Percentiles rank a stretch among this genome's conserved stretches.
phyloP scores from a whole-genome alignment of 2,797 vertebrate species.

The Cichlasoma orientale region DNA sequence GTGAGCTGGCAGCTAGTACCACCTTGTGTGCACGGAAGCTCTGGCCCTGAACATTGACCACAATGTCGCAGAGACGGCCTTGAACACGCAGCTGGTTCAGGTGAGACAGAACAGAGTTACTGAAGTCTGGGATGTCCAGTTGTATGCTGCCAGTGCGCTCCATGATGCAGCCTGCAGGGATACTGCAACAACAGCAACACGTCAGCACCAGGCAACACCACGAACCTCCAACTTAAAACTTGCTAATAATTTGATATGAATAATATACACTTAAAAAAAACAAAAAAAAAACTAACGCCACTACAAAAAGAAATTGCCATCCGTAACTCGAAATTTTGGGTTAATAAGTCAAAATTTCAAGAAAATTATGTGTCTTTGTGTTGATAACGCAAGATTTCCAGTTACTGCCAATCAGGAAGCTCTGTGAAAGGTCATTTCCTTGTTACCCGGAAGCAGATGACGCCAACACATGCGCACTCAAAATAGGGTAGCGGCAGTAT shows the following conservation, averaged over 20 bases:
- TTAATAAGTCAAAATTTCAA: too few species aligned
- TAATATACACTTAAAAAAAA: background rate
- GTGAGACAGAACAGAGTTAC: conserved; percentile 95
- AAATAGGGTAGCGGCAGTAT: too few species aligned
- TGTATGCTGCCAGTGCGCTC: conserved; percentile 96
- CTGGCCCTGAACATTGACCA: conserved; percentile 96
- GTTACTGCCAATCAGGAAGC: too few species aligned
- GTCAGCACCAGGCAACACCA: background rate
- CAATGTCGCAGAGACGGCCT: conserved; percentile 96
- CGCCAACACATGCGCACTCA: too few species aligned
- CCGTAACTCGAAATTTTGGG: too few species aligned
- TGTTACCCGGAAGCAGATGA: too few species aligned
- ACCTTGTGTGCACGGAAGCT: conserved; percentile 97
- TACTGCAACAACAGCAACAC: background rate
- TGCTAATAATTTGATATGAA: background rate
- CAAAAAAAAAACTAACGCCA: too few species aligned
- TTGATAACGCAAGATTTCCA: too few species aligned
- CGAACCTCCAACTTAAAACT: background rate
- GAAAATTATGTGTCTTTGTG: too few species aligned
- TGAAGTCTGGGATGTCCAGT: conserved; percentile 97
- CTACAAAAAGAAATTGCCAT: too few species aligned
- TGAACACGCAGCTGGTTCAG: conserved; percentile 97
- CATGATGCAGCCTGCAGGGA: conserved; percentile 78
- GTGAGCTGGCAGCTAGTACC: conserved; percentile 96
- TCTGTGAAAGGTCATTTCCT: too few species aligned